These are phyloP conservation scores for Dendrocopos noguchii DNA, from an alignment of 2,113 vertebrate species.

Conservation along the genomic window DNA sequence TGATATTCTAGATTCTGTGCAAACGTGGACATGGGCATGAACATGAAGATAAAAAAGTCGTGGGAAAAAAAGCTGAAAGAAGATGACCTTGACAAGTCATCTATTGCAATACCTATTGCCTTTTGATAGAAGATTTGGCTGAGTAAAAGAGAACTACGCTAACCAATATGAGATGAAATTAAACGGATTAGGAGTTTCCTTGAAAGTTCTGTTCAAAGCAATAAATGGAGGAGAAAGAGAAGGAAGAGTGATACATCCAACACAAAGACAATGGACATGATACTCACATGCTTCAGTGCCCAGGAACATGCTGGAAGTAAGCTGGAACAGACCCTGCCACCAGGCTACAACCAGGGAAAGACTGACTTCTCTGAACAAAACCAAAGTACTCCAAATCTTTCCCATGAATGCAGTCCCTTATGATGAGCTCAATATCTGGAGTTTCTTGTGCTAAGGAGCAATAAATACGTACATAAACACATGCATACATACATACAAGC, in stretches of 20 bases:
- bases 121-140: not conserved
- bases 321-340: not conserved
- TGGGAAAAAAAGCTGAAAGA: not conserved
- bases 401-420: rapidly evolving
- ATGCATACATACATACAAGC: not conserved
- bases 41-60: not conserved
- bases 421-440: not conserved
- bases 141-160: not conserved
- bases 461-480: not conserved
- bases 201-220: not conserved
- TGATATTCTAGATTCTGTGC: not conserved
- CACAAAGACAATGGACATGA: not conserved
- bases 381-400: not conserved
- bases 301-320: not conserved
- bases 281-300: not conserved
- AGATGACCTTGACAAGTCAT: not conserved
- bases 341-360: not conserved
- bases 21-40: not conserved
- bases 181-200: not conserved
- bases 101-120: not conserved
- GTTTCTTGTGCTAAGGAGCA: not conserved
- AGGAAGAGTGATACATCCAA: not conserved
- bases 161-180: not conserved
- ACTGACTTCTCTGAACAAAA: not conserved
- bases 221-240: not conserved